Percentiles rank a stretch among this genome's conserved stretches.
Evolutionary conservation across 2,797 vertebrate genomes (phyloP).

Genomic region (Gymnothorax javanicus): DNA sequence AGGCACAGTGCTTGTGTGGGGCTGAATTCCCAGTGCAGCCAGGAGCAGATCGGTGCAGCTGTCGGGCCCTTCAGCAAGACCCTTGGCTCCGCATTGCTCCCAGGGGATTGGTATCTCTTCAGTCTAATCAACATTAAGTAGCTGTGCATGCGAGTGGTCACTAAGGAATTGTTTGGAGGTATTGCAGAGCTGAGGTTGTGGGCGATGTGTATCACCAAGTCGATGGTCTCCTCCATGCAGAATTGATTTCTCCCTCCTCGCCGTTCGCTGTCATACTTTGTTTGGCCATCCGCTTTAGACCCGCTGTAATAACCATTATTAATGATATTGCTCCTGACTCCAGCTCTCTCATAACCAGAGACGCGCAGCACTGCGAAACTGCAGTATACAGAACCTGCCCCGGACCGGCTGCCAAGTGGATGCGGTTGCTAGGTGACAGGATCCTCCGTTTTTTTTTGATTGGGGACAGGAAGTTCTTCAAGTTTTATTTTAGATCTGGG

Average conservation of each 20-base stretch:
- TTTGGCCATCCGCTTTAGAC: background rate
- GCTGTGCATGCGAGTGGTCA: too few relatives aligned
- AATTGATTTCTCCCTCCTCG: background rate
- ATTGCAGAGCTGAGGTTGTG: background rate
- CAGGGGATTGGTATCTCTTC: too few relatives aligned
- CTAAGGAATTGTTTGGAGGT: too few relatives aligned
- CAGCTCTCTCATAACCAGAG: background rate
- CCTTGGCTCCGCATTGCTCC: too few relatives aligned
- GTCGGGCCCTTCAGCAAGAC: too few relatives aligned
- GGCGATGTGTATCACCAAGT: background rate
- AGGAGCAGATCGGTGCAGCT: too few relatives aligned
- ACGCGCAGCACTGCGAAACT: background rate
- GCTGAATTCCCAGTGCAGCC: too few relatives aligned
- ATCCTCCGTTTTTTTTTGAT: constrained; percentile 1
- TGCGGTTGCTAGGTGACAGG: constrained; percentile 4
- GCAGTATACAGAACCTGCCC: background rate
- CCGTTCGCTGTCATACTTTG: background rate
- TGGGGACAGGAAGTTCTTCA: background rate
- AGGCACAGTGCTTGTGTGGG: too few relatives aligned
- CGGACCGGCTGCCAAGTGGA: background rate
- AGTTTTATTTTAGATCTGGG: background rate
- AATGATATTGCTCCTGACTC: background rate
- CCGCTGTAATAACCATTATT: background rate
- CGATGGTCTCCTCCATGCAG: background rate
- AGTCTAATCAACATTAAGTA: too few relatives aligned